Base-by-base conservation (phyloP, 2,797 vertebrate genomes). In the Varecia variegata region DNA sequence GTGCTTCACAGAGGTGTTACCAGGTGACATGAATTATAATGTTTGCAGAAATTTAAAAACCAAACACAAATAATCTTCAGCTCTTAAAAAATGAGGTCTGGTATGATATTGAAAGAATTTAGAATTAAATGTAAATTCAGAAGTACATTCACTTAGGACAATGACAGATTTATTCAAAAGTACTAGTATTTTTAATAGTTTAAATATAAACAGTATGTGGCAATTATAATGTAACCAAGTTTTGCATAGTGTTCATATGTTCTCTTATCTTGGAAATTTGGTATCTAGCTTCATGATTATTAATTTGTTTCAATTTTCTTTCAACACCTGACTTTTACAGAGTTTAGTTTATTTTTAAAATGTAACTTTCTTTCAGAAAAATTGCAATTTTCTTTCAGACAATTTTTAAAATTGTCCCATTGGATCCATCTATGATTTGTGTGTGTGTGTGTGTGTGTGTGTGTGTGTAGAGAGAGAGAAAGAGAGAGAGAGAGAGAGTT, bases 271-370 rank as follows among this genome's bases (percentile, higher is more conserved):
- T 88, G 32, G 15, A 30, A 79, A 84, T 58, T 84, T 67, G n/a
- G 7, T 73, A 80, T 92, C 7, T n/a, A 73, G 23, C 27, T 43
- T 85, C 56, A 68, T 58, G 35, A 38, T 88, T 93, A 88, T 77
- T 70, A 60, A 54, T 92, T 90, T 85, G 4, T 79, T 54, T 92
- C 4, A 70, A 38, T 85, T 93, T 95, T 77, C 15, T 80, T 58
- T 65, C 43, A 89, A 88, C 13, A 32, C 2, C 30, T 86, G 9
- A 81, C 9, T 82, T 83, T 94, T 58, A 38, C 74, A 52, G 68
- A 11, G 7, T 65, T 87, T 83, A 43, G 58, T 73, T 94, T 71
- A 71, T 85, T 93, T 25, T 93, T 91, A 82, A 94, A 89, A 25
- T 74, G 5, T 32, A 82, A 13, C 65, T 77, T 80, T 87, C 67